Evolutionary conservation across 2,797 vertebrate genomes (phyloP), one percentile per base, ranked within the genome.

Genomic region (Nyctibius grandis): DNA sequence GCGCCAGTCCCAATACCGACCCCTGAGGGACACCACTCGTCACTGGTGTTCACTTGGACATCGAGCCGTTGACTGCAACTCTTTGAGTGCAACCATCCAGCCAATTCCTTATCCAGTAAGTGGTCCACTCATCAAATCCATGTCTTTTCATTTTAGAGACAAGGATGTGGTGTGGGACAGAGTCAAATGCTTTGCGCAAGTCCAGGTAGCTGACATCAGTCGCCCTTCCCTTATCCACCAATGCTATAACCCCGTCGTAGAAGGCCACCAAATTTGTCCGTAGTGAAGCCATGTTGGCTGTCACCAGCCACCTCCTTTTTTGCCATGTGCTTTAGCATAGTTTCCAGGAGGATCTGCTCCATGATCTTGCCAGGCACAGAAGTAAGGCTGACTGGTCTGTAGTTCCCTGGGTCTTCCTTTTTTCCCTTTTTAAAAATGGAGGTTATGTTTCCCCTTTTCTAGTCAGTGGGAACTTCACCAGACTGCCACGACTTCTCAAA

Each of bases 1-100:
- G 21, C 11, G 53, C 14, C 3, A 2, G 9, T 44, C 38, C 25
- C 25, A 34, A 4, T 18, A 19, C 6, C 5, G 11, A 29, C 15
- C 15, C 3, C 9, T 8, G 29, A 44, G 38, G 45, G 6, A 48
- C 56, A 29, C 14, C 13, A 20, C 14, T 45, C 4, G 0, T 74
- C 33, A 9, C 19, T 29, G 53, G 5, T 45, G 25, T 48, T 56
- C 28, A 48, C 15, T 22, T 18, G 16, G 21, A 38, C 5, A 38
- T 36, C 3, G 3, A 63, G 18, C 23, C 2, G 1, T 51, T 51
- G 36, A 42, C 22, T 6, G 0, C 36, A 51, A 14, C 23, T 16
- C 47, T 48, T 15, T n/a, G 23, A 53, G 33, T 23, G 25, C 0
- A 1, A 53, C 33, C 38, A 64, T 34, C 31, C 38, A 44, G 33